phyloP scores from a whole-genome alignment of 2,113 vertebrate species.

The Macquaria australasica region DNA sequence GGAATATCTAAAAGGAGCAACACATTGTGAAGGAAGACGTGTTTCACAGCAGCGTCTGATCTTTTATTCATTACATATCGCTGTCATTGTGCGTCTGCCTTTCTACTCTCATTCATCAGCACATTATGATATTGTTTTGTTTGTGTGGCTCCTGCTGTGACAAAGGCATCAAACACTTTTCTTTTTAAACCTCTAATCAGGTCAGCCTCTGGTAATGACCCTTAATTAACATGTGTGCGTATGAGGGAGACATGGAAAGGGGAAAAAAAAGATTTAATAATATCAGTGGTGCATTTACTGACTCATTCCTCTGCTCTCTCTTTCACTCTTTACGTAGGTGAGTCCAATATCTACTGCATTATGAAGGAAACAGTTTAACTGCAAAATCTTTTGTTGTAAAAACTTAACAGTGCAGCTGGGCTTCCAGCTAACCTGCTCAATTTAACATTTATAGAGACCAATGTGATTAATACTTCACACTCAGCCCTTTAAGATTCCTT shows the following conservation, averaged over 20 bases:
- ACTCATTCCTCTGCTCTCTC: slow-evolving; percentile 3
- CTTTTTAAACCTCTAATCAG: slow-evolving; percentile 47
- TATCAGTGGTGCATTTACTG: neutral
- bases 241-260: neutral
- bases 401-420: slow-evolving; percentile 19
- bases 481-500: slow-evolving; percentile 47
- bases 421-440: slow-evolving; percentile 34
- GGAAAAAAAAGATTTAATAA: neutral
- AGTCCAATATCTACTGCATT: slow-evolving; percentile 30
- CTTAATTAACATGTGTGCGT: slow-evolving; percentile 21
- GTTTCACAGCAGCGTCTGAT: slow-evolving; percentile 62
- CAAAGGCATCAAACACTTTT: slow-evolving; percentile 49
- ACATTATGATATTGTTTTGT: slow-evolving; percentile 65
- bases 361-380: slow-evolving; percentile 38
- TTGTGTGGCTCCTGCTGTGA: slow-evolving; percentile 30
- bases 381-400: slow-evolving; percentile 42
- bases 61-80: slow-evolving; percentile 72
- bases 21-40: slow-evolving; percentile 48
- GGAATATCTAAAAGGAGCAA: slow-evolving; percentile 61
- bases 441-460: slow-evolving; percentile 51
- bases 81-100: slow-evolving; percentile 43
- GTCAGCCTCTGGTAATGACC: slow-evolving; percentile 52
- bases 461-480: slow-evolving; percentile 53
- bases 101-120: slow-evolving; percentile 61
- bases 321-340: neutral